phyloP scores from a whole-genome alignment of 1,140 invertebrate genomes.

The Penaeus chinensis region DNA sequence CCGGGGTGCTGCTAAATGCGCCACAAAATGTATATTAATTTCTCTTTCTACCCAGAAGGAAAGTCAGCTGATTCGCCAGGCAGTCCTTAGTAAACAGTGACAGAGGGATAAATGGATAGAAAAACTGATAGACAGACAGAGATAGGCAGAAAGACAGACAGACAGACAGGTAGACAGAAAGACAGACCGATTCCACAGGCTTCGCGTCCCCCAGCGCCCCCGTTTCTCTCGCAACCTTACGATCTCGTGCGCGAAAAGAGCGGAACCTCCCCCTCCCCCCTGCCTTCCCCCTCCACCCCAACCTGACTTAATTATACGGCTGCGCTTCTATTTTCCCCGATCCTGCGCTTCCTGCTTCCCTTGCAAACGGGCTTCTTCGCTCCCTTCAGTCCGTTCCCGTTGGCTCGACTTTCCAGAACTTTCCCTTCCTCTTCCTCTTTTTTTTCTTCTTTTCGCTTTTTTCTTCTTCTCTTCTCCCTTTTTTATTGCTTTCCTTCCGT shows the following conservation, averaged over 20 bases:
- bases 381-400: neutral
- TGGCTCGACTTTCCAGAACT: neutral
- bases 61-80: neutral
- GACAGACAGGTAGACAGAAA: slow-evolving; percentile 1
- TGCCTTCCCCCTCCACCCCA: too few relatives aligned
- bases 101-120: neutral
- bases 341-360: too few relatives aligned
- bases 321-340: too few relatives aligned
- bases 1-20: too few relatives aligned
- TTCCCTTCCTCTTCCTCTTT: neutral
- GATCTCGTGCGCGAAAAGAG: neutral
- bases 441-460: neutral
- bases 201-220: neutral
- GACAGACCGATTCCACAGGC: neutral
- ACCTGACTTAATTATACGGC: too few relatives aligned
- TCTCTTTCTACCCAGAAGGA: neutral
- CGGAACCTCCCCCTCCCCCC: neutral
- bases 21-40: too few relatives aligned
- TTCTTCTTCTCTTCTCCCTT: neutral
- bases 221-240: neutral
- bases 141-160: neutral
- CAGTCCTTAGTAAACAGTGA: too few relatives aligned
- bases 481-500: neutral
- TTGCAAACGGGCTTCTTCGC: too few relatives aligned
- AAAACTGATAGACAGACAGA: neutral